Percentiles rank a stretch among this genome's conserved stretches.
Evolutionary conservation across 2,888 invertebrate genomes (phyloP).

Genomic region (Crossocerus cetratus): DNA sequence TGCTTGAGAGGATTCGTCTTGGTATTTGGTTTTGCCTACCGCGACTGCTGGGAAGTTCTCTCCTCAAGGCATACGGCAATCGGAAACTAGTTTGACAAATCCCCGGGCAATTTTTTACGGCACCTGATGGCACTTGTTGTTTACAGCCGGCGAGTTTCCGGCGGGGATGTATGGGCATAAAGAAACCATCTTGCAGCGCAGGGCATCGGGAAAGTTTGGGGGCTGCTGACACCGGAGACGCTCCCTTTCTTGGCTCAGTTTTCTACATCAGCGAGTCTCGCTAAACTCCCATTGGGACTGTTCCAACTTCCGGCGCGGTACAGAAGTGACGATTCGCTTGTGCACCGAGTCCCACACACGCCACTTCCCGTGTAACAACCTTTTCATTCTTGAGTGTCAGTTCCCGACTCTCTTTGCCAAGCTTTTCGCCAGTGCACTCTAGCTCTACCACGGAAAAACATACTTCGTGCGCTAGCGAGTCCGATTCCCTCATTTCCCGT

Average conservation of each 20-base stretch:
- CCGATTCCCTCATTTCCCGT: too few relatives aligned
- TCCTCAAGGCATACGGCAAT: too few relatives aligned
- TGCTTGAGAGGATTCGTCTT: too few relatives aligned
- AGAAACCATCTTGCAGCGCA: conserved; percentile 11
- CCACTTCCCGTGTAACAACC: background rate
- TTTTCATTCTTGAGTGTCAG: conserved; percentile 8
- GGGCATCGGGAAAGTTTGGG: conserved; percentile 31
- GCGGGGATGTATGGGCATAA: background rate
- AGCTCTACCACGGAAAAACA: background rate
- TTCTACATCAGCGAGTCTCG: conserved; percentile 49
- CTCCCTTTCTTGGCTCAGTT: conserved; percentile 49
- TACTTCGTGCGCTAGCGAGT: background rate
- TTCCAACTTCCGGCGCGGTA: conserved; percentile 40
- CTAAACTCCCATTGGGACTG: conserved; percentile 50
- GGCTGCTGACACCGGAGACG: conserved; percentile 36
- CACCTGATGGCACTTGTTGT: too few relatives aligned
- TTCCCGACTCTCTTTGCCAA: background rate
- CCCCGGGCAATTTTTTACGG: too few relatives aligned
- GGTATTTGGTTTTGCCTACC: too few relatives aligned
- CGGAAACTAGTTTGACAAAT: too few relatives aligned
- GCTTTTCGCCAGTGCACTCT: background rate
- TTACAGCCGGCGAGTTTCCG: too few relatives aligned
- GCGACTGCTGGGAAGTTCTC: too few relatives aligned
- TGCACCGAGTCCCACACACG: conserved; percentile 5
- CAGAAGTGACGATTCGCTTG: conserved; percentile 32